Conservation (phyloP, 2,113 vertebrate species). For the Arvicanthis niloticus region DNA sequence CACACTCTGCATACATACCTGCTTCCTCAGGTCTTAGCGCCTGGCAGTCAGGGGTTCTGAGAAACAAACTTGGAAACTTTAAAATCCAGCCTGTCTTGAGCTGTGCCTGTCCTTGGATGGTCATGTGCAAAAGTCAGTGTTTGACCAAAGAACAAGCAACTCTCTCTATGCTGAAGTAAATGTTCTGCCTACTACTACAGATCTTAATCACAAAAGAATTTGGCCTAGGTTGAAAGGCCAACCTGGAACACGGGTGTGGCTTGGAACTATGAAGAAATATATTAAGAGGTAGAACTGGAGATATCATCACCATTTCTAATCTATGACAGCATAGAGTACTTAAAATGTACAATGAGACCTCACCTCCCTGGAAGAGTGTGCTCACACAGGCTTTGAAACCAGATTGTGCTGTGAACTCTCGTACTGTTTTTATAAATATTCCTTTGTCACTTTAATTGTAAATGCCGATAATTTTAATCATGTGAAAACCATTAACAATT, state of each 20-base stretch:
- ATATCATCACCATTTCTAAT: conserved; percentile 24
- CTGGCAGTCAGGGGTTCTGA: neutral
- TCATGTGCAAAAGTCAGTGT: conserved; percentile 44
- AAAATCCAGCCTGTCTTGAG: neutral
- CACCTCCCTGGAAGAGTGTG: neutral
- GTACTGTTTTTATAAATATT: conserved; percentile 23
- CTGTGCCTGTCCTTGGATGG: conserved; percentile 25
- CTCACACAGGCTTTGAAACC: neutral
- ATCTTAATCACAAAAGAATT: conserved; percentile 72
- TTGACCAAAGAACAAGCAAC: conserved; percentile 20
- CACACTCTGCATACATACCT: conserved; percentile 61
- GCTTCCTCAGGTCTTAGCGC: neutral
- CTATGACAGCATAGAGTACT: conserved; percentile 20
- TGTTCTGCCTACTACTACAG: neutral
- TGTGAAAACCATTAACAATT: conserved; percentile 38
- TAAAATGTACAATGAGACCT: neutral
- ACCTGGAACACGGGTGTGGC: conserved; percentile 17
- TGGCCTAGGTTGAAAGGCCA: conserved; percentile 75
- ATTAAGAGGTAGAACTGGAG: conserved; percentile 37
- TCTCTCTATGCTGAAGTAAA: conserved; percentile 42
- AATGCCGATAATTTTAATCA: conserved; percentile 50
- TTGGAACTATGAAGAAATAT: conserved; percentile 34
- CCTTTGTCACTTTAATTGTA: conserved; percentile 44
- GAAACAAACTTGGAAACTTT: conserved; percentile 33
- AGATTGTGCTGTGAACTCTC: neutral